phyloP scores from a whole-genome alignment of 2,113 vertebrate species.

The Clarias magur region DNA sequence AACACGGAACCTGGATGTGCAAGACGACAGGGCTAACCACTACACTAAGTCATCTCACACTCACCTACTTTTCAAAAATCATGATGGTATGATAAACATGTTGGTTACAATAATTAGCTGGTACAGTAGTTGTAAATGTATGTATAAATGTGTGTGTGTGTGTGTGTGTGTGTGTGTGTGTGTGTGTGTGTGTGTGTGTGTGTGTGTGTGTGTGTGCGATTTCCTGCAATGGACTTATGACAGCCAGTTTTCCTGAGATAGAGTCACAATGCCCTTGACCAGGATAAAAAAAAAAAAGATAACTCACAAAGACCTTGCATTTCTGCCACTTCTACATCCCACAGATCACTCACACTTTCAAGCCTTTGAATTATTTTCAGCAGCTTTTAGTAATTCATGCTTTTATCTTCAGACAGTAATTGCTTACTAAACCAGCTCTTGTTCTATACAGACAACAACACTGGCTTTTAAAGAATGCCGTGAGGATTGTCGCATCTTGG shows the following conservation, averaged over 20 bases:
- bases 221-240: background rate
- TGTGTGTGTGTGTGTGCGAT: background rate
- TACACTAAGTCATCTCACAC: too few species aligned
- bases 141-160: background rate
- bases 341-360: background rate
- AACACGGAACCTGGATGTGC: too few species aligned
- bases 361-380: background rate
- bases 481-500: slow-evolving; percentile 48
- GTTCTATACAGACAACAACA: background rate
- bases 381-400: background rate
- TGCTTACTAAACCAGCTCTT: background rate
- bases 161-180: background rate
- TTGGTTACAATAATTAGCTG: too few species aligned
- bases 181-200: background rate
- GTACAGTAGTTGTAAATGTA: too few species aligned
- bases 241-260: background rate
- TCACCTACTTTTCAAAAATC: too few species aligned
- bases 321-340: background rate
- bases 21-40: too few species aligned
- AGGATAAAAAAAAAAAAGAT: background rate
- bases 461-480: background rate
- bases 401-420: background rate
- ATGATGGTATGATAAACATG: too few species aligned
- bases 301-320: background rate
- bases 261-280: background rate